phyloP scores from a whole-genome alignment of 1,140 invertebrate species.

The Mya arenaria region DNA sequence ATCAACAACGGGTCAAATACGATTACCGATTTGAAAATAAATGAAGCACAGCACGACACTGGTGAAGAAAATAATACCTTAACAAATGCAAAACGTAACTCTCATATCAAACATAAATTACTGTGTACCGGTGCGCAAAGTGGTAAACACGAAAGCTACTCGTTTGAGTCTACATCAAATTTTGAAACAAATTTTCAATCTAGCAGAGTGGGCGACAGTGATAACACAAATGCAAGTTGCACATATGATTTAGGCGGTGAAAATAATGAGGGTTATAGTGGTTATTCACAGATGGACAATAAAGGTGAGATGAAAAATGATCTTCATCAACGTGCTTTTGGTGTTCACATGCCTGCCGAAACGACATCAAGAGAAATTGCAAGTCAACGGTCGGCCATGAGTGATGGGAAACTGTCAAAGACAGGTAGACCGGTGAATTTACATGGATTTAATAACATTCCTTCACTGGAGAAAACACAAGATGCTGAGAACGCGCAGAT shows the following conservation, averaged over 20 bases:
- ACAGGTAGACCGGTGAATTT: background rate
- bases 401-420: constrained; percentile 23
- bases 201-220: too few relatives aligned
- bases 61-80: constrained; percentile 13
- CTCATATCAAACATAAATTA: background rate
- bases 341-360: constrained; percentile 23
- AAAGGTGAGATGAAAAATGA: constrained; percentile 43
- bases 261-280: constrained; percentile 13
- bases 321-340: background rate
- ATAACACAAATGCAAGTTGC: too few relatives aligned
- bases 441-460: constrained; percentile 10
- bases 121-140: constrained; percentile 1
- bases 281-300: too few relatives aligned
- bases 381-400: constrained; percentile 6
- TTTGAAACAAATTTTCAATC: too few relatives aligned
- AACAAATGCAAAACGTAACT: background rate
- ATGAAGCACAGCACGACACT: constrained; percentile 6
- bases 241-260: background rate
- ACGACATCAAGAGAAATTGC: background rate
- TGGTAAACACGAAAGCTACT: constrained; percentile 34
- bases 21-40: constrained; percentile 25
- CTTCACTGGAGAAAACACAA: background rate
- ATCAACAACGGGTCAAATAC: constrained; percentile 5
- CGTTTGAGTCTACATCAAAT: background rate
- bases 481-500: background rate